Base-by-base conservation (phyloP, 2,113 vertebrate species). In the Oncorhynchus nerka region DNA sequence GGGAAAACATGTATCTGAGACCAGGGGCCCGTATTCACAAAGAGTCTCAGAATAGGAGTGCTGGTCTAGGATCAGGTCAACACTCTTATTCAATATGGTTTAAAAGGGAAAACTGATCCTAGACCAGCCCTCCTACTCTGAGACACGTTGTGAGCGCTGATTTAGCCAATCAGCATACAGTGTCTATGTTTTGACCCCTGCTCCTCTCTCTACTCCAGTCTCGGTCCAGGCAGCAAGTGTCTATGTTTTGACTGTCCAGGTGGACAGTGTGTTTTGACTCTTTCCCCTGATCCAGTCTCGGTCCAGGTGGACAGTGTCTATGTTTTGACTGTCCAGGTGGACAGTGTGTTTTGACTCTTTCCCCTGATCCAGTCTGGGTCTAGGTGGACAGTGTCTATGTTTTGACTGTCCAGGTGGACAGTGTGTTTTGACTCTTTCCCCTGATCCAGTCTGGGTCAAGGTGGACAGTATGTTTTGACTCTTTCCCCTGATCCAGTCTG, bases 211-310 rank as follows among this genome's bases (percentile, higher is more conserved):
- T 55, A 4, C 15, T 19, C 49, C 3, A 4, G 49, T 89, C 84
- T 78, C 92, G 94, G 3, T 93, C 93, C 20, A 85, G 81, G 19
- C 79, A 75, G 77, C 87, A 92, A 45, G 39, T 45, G 39, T 45
- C 8, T 45, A 11, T 45, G 39, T 45, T 24, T 11, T 45, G 39
- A 45, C 9, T 0, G 3, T 93, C 93, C 20, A 85, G 81, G 19
- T 79, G 76, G 78, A 87, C 92, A 0, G 90, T 91, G 1, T 39
- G 7, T 39, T 39, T 8, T 39, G 34, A 39, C 6, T 7, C 34
- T 39, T 2, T 39, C 34, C 0, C 5, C 34, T 26, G 26, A 1
- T 26, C 26, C 26, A 8, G 34, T 89, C 84, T 78, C 92, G 94
- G 3, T 93, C 93, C 19, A 85, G 81, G 19, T 79, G 76, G 78